Conservation (phyloP, 2,797 vertebrate genomes). For the Acrossocheilus wenchowensis region DNA sequence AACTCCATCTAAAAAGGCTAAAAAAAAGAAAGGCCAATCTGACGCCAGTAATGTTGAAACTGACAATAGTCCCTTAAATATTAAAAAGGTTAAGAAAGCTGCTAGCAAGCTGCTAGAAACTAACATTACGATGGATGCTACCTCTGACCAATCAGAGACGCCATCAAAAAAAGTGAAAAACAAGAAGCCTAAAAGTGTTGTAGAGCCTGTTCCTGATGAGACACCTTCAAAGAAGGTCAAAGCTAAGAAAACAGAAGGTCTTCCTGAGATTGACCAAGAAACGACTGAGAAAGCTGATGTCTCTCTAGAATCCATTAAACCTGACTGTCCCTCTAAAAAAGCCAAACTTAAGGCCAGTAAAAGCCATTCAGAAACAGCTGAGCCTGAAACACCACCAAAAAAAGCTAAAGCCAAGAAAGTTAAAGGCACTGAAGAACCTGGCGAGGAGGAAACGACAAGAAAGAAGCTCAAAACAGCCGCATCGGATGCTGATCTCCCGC, state of each 20-base stretch:
- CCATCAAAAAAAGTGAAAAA: conserved; percentile 15
- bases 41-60: not conserved
- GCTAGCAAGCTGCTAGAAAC: not conserved
- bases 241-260: conserved; percentile 6
- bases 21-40: conserved; percentile 37
- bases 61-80: not conserved
- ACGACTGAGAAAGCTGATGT: conserved; percentile 4
- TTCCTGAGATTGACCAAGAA: conserved; percentile 15
- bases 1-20: conserved; percentile 8
- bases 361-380: conserved; percentile 7
- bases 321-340: conserved; percentile 26
- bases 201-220: not conserved
- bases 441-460: not conserved
- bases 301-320: not conserved
- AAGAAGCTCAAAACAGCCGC: not conserved
- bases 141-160: conserved; percentile 3
- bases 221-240: not conserved
- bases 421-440: not conserved
- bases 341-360: not conserved
- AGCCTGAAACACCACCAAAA: conserved; percentile 39
- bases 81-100: conserved; percentile 10
- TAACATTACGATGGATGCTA: not conserved
- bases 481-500: conserved; percentile 5
- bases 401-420: conserved; percentile 46
- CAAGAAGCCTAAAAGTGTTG: not conserved